Conservation (phyloP, 2,888 invertebrate genomes). For the Phaonia tiefii region DNA sequence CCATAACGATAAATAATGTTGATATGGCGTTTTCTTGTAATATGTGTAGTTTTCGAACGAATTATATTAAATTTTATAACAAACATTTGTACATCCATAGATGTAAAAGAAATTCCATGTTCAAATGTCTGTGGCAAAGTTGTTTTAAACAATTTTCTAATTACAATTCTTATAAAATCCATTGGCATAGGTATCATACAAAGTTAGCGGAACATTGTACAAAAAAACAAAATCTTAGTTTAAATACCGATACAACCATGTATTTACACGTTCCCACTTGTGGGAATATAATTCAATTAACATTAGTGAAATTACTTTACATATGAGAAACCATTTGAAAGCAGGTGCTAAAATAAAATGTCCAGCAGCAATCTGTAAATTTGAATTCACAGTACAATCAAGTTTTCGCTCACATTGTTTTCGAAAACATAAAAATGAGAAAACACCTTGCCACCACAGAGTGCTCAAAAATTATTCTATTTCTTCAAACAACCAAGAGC, state of each 20-base stretch:
- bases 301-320: conserved; percentile 5
- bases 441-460: neutral
- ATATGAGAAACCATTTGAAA: conserved; percentile 24
- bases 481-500: neutral
- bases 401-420: conserved; percentile 24
- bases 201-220: neutral
- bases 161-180: conserved; percentile 20
- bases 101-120: conserved; percentile 10
- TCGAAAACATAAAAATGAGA: too few relatives aligned
- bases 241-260: too few relatives aligned
- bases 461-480: neutral
- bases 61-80: too few relatives aligned
- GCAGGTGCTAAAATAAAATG: conserved; percentile 1
- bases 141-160: conserved; percentile 33
- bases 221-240: too few relatives aligned
- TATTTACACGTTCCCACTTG: conserved; percentile 9
- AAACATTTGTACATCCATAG: conserved; percentile 39
- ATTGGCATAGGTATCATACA: conserved; percentile 25
- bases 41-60: too few relatives aligned
- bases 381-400: neutral
- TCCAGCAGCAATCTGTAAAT: neutral
- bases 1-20: too few relatives aligned
- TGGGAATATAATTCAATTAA: conserved; percentile 15
- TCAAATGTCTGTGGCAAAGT: conserved; percentile 17
- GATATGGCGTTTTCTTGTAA: too few relatives aligned